These are phyloP conservation scores for Lasioglossum villosulum DNA, from an alignment of 2,888 invertebrate genomes.

Conservation along the genomic window DNA sequence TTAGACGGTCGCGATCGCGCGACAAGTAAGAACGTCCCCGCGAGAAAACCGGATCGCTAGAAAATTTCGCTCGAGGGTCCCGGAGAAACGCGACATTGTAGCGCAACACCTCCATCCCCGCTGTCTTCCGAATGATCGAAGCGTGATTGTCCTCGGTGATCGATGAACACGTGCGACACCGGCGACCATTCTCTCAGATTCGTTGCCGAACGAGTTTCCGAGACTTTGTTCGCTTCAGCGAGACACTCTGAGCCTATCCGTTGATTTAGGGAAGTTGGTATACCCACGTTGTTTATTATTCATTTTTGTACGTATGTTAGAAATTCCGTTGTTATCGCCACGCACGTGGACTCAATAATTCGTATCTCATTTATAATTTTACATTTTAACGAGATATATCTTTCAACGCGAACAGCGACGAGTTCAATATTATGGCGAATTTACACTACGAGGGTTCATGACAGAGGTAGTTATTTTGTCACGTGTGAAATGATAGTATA, in stretches of 20 bases:
- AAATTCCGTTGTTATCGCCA: not conserved
- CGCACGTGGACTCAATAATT: not conserved
- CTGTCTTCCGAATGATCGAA: not conserved
- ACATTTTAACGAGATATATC: not conserved
- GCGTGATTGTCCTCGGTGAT: not conserved
- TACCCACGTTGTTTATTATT: not conserved
- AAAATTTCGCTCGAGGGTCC: slow-evolving; percentile 43
- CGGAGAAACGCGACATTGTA: slow-evolving; percentile 21
- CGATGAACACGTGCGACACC: not conserved
- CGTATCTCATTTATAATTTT: not conserved
- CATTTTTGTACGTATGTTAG: too few species aligned
- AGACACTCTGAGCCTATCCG: not conserved
- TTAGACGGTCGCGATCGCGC: not conserved
- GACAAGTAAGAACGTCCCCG: slow-evolving; percentile 25
- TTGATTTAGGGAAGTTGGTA: not conserved
- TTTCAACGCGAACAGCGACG: not conserved
- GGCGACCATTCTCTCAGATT: not conserved
- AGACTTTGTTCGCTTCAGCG: not conserved
- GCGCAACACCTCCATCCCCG: not conserved
- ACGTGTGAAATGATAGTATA: not conserved
- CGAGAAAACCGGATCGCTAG: slow-evolving; percentile 29
- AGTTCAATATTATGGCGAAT: not conserved
- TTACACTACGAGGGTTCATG: not conserved
- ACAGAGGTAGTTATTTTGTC: not conserved
- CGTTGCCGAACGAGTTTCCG: not conserved